Evolutionary conservation across 2,797 vertebrate genomes (phyloP), one percentile per base, ranked within the genome.

Genomic region (Cyprinodon diabolis): DNA sequence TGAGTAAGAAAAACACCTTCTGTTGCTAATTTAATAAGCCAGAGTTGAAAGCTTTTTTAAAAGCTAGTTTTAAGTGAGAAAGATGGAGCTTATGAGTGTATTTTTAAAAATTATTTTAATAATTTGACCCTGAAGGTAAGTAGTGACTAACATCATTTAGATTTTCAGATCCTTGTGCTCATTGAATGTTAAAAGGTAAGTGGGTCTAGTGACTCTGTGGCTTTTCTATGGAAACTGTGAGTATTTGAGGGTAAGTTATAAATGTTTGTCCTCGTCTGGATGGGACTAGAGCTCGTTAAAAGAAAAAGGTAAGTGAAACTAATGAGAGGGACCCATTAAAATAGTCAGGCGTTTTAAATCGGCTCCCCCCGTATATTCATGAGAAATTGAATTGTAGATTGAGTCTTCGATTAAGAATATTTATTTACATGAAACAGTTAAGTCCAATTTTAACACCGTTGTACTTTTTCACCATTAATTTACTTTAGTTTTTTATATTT

Each of bases 1-100:
- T 95, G 95, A 96, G 95, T 95, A 95, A 95, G 93, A 95, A 93
- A 91, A 94, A 94, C 91, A 86, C 93, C 95, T 95, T 95, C 94
- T 92, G 95, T 95, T 96, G 94, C 94, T 95, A 95, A 95, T 86
- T 89, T 90, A 90, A 92, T 88, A 90, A 93, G 87, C 93, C 83
- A 77, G 84, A 91, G 86, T 88, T 89, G 85, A 91, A 93, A 77
- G 84, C 91, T 89, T 93, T 88, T 90, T 90, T 80, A 73, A 90
- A 93, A 89, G 90, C 91, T 93, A 86, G 93, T 89, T 91, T 92
- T 82, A 82, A 78, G 90, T 91, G 89, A 92, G 91, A 93, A 93
- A 89, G 88, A 83, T 94, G 94, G 94, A 95, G 87, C 93, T 95
- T 89, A 93, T 94, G 89, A 95, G 93, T 95, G 92, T 96, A 79